phyloP scores from a whole-genome alignment of 2,113 vertebrate genomes.

The Anser cygnoides region DNA sequence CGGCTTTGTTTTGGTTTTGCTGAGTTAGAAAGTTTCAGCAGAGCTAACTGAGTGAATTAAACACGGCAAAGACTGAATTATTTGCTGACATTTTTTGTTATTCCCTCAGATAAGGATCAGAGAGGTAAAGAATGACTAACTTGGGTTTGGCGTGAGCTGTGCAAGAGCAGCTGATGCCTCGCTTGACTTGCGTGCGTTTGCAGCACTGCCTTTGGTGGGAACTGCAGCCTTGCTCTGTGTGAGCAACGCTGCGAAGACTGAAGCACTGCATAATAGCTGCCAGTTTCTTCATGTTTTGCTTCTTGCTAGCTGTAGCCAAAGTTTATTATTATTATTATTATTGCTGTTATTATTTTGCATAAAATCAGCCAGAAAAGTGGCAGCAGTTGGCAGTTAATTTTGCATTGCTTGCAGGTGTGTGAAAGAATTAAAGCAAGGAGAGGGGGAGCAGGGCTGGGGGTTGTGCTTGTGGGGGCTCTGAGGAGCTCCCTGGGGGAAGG shows the following conservation, averaged over 20 bases:
- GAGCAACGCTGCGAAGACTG: neutral
- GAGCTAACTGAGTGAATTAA: neutral
- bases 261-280: neutral
- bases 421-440: neutral
- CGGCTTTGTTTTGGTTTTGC: neutral
- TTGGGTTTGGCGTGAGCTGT: neutral
- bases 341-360: neutral
- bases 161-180: neutral
- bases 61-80: neutral
- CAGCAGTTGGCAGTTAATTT: neutral
- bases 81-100: neutral
- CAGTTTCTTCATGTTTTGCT: neutral
- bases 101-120: neutral
- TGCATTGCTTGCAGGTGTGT: neutral
- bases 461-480: fast-evolving
- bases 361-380: neutral
- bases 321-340: fast-evolving
- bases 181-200: neutral
- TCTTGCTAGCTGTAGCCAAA: neutral
- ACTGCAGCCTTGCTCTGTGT: neutral
- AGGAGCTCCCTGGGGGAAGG: no score
- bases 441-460: neutral
- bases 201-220: fast-evolving
- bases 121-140: neutral
- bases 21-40: neutral